These are phyloP conservation scores for Climacteris rufus DNA, from an alignment of 2,113 vertebrate species.

Conservation along the genomic window DNA sequence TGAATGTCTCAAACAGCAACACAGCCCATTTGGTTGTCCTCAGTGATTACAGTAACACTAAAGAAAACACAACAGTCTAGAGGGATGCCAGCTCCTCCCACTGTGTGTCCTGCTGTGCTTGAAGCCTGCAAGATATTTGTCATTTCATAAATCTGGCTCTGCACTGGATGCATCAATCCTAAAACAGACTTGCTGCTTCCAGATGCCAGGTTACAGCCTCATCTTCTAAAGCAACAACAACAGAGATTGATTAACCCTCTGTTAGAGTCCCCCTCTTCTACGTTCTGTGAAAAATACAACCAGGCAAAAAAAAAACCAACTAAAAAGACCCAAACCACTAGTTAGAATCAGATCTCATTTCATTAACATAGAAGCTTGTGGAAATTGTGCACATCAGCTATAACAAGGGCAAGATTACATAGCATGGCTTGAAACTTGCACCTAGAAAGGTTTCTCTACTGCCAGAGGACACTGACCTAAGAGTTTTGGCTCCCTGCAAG, in stretches of 20 bases:
- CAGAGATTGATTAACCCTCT: neutral
- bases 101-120: rapidly evolving
- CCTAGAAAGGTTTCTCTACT: neutral
- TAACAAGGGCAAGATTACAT: neutral
- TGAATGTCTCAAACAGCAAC: neutral
- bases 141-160: neutral
- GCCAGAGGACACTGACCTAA: neutral
- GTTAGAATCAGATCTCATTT: neutral
- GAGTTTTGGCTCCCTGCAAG: neutral
- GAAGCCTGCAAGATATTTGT: neutral
- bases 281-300: neutral
- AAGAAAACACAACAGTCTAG: neutral
- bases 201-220: neutral
- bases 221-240: neutral
- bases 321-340: neutral
- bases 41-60: neutral
- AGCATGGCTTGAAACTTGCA: neutral
- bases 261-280: neutral
- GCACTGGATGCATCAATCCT: neutral
- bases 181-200: neutral
- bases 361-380: neutral
- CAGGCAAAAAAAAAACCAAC: neutral
- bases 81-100: neutral
- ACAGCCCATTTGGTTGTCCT: neutral
- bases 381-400: neutral